Base-by-base conservation (phyloP, 2,888 invertebrate genomes). In the Eilema caniola region DNA sequence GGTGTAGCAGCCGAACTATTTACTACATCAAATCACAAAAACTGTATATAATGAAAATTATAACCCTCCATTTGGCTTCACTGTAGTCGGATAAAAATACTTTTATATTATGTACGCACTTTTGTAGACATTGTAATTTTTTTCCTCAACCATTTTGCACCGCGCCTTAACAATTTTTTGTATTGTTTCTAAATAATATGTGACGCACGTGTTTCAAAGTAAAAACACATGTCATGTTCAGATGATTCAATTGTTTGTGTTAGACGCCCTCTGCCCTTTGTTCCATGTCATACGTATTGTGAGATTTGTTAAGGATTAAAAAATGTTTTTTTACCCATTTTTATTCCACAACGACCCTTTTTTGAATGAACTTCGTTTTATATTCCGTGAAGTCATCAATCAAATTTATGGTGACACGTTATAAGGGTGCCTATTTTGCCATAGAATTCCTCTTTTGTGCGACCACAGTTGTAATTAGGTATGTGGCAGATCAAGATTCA, bases 231-330 rank as follows among this genome's bases (percentile, higher is more conserved):
- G 66, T 67, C 62, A 70, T 69, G 56, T 71, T 60, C 33, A 24
- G 33, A 71, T 71, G 62, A 67, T 60, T 71, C 70, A 66, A 63
- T 67, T 71, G 70, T 71, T 68, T 71, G 31, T 65, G 23, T 8
- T 68, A 41, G 24, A 68, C 57, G 59, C 59, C 66, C 66, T 25
- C 24, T n/a, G 53, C 25, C 25, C 56, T 71, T 67, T 67, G 61
- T 68, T 53, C 60, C 10, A 60, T 31, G 14, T 63, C 16, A 60
- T 63, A 53, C 25, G n/a, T 66, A 24, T 37, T 53, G 63, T 63
- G 53, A 20, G 23, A 63, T 47, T 67, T 71, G 64, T 71, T 5
- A 41, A n/a, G 24, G 28, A 25, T 24, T n/a, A 41, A 14, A 37
- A 57, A 65, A 57, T 3, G 5, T 23, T 3, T 11, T n/a, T 25